phyloP scores from a whole-genome alignment of 1,140 invertebrate species.

The Euwallacea fornicatus region DNA sequence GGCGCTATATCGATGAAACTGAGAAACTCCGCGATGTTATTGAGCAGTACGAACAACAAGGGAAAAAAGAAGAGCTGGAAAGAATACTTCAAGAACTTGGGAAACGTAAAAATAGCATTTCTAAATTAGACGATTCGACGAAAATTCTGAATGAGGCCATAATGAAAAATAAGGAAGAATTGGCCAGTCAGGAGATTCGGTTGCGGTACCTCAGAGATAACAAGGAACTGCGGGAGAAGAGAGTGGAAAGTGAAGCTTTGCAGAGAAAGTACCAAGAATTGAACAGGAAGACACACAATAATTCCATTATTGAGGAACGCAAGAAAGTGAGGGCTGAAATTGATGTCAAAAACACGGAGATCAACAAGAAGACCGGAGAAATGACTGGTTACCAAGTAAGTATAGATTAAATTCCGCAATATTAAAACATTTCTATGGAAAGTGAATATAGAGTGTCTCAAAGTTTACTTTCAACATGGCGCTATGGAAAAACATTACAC shows the following conservation, averaged over 20 bases:
- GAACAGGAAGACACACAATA: conserved; percentile 50
- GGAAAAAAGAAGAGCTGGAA: conserved; percentile 34
- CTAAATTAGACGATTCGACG: conserved; percentile 34
- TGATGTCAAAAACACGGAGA: conserved; percentile 56
- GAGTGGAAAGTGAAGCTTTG: conserved; percentile 50
- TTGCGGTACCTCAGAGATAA: conserved; percentile 46
- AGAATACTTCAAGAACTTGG: conserved; percentile 29
- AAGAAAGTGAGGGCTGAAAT: conserved; percentile 51
- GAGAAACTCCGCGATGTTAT: conserved; percentile 42
- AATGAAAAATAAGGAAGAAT: conserved; percentile 40
- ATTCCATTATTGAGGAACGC: conserved; percentile 54
- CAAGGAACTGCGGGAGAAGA: conserved; percentile 41
- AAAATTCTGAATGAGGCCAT: conserved; percentile 38
- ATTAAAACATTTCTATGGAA: too few species aligned
- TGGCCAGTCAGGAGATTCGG: conserved; percentile 41
- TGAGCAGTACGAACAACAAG: conserved; percentile 36
- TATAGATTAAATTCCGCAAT: not conserved
- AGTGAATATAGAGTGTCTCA: too few species aligned
- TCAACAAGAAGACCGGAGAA: conserved; percentile 56
- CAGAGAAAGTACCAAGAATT: conserved; percentile 55
- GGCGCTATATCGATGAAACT: conserved; percentile 43
- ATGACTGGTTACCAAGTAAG: conserved; percentile 52
- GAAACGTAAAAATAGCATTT: conserved; percentile 30
- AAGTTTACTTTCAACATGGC: too few species aligned
- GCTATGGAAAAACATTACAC: too few species aligned